Conservation (phyloP, 2,113 vertebrate species). For the Myotis davidii region DNA sequence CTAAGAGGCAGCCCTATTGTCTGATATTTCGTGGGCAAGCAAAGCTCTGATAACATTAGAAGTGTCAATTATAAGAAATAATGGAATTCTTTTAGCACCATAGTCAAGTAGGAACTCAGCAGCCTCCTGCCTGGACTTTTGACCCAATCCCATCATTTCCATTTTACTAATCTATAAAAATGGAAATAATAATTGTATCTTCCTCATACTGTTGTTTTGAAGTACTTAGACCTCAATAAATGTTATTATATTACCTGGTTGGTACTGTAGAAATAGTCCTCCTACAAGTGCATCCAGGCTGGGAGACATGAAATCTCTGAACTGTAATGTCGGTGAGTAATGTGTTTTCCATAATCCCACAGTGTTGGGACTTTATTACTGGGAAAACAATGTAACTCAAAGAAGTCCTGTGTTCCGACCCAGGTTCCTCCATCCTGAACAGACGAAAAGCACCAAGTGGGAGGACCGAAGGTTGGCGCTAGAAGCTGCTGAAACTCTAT, state of each 20-base stretch:
- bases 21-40: not conserved
- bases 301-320: not conserved
- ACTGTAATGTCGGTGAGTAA: not conserved
- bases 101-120: not conserved
- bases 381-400: not conserved
- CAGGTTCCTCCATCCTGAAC: not conserved
- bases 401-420: not conserved
- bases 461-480: not conserved
- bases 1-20: not conserved
- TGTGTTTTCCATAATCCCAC: not conserved
- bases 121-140: not conserved
- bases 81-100: not conserved
- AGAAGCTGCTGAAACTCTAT: not conserved
- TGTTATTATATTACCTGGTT: not conserved
- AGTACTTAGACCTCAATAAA: not conserved
- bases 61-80: not conserved
- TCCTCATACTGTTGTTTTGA: not conserved
- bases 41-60: not conserved
- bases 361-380: not conserved
- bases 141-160: not conserved
- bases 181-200: not conserved
- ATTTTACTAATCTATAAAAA: not conserved
- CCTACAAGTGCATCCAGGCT: not conserved
- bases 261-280: not conserved
- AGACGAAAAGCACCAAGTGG: accelerated